phyloP scores from a whole-genome alignment of 2,888 invertebrate species.

The Molorchus minor region DNA sequence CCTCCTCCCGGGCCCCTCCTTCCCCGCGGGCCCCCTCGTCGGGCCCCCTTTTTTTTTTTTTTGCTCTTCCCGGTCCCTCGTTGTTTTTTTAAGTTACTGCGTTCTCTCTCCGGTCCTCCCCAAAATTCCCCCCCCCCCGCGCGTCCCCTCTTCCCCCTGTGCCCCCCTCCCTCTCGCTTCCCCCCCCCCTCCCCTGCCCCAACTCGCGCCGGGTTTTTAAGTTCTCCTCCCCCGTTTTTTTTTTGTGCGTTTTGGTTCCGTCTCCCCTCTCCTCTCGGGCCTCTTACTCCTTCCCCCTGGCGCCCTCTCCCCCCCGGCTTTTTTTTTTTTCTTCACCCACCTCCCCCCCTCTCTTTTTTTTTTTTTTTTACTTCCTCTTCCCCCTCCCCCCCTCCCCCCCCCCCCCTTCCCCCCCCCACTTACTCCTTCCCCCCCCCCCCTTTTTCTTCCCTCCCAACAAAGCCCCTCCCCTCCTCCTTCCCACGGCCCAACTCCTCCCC shows the following conservation, averaged over 20 bases:
- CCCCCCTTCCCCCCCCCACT: not conserved
- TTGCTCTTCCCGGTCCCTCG: too few relatives aligned
- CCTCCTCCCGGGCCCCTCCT: too few relatives aligned
- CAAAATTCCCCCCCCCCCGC: not conserved
- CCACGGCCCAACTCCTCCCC: not conserved
- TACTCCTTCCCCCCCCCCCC: not conserved
- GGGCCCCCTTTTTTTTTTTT: too few relatives aligned
- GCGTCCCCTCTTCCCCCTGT: not conserved
- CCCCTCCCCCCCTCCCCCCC: not conserved
- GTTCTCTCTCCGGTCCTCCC: not conserved
- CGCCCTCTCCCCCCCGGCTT: not conserved
- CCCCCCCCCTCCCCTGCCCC: slow-evolving; percentile 9
- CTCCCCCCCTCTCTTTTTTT: not conserved
- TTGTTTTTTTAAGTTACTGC: not conserved
- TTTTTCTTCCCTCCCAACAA: not conserved
- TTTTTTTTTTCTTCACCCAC: slow-evolving; percentile 31
- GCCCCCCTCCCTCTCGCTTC: slow-evolving; percentile 23
- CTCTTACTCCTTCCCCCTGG: not conserved
- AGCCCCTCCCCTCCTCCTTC: not conserved
- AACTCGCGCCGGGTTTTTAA: too few relatives aligned
- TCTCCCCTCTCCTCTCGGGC: too few relatives aligned
- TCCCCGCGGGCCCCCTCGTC: too few relatives aligned
- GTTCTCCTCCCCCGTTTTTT: too few relatives aligned
- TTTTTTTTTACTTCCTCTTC: not conserved
- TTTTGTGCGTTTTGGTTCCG: too few relatives aligned